A percentile compares a stretch with the other conserved stretches of the same genome.
Evolutionary conservation across 1,140 invertebrate genomes (phyloP).

Genomic region (Spodoptera frugiperda): DNA sequence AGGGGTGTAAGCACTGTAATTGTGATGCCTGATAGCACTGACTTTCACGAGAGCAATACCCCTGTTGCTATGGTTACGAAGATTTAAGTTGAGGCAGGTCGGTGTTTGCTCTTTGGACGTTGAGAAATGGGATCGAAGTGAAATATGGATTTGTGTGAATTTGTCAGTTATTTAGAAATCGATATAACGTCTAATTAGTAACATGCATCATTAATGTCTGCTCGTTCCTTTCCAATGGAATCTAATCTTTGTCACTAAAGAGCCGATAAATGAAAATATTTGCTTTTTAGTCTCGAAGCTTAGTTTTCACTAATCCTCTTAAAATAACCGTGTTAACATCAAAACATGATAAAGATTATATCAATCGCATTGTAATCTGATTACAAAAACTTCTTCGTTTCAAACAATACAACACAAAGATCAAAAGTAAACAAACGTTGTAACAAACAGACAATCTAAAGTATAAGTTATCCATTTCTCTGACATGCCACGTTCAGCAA

Average conservation of each 20-base stretch:
- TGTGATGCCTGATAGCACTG: conserved; percentile 40
- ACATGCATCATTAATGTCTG: no score
- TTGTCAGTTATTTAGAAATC: no score
- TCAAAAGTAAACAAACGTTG: neutral
- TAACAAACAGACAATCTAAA: conserved; percentile 12
- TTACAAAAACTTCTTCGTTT: neutral
- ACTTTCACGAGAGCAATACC: conserved; percentile 48
- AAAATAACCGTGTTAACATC: no score
- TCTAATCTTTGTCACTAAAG: no score
- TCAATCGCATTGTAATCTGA: no score
- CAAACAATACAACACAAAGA: neutral
- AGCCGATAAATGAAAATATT: no score
- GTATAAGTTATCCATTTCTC: conserved; percentile 26
- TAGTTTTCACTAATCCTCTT: no score
- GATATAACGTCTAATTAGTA: no score
- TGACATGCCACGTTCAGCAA: conserved; percentile 28
- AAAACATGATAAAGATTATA: no score
- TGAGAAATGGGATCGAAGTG: neutral
- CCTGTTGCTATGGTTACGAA: conserved; percentile 8
- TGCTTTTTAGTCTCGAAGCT: no score
- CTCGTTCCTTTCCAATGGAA: no score
- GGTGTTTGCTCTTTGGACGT: neutral
- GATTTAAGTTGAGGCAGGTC: conserved; percentile 1
- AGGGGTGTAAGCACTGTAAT: conserved; percentile 50
- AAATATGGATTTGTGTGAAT: no score